A percentile compares a stretch with the other conserved stretches of the same genome.
Conservation (phyloP, 2,797 vertebrate genomes). For the Cossypha polioptera region DNA sequence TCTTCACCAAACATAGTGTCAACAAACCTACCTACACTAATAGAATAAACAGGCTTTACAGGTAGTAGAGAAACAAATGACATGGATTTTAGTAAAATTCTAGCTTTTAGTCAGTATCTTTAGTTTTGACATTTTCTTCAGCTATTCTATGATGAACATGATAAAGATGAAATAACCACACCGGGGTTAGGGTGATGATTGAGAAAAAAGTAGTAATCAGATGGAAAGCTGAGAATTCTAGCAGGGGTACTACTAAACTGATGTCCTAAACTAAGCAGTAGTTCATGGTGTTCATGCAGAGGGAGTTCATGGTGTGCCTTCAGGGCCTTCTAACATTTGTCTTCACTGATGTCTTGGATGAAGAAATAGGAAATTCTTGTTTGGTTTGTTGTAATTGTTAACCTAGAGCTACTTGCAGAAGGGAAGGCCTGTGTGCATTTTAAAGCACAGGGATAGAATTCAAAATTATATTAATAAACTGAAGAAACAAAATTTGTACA, state of each 20-base stretch:
- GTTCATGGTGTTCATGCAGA: no score
- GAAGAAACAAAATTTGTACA: not conserved
- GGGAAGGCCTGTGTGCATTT: not conserved
- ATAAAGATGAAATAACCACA: not conserved
- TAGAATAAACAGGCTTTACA: not conserved
- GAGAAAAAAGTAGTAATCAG: not conserved
- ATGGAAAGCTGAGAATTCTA: not conserved
- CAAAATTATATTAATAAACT: not conserved
- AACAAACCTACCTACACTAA: not conserved
- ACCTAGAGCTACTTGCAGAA: not conserved
- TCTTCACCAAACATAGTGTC: not conserved
- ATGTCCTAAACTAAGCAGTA: not conserved
- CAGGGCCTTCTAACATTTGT: not conserved
- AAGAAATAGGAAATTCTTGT: not conserved
- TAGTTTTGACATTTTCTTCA: not conserved
- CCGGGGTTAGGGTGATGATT: not conserved
- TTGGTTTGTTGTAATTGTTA: not conserved
- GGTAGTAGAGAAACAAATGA: not conserved
- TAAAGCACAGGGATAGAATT: not conserved
- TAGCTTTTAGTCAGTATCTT: not conserved
- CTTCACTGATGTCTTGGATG: not conserved
- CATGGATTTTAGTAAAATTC: not conserved
- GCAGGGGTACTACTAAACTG: not conserved
- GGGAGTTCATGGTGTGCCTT: not conserved
- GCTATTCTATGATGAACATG: not conserved